phyloP scores from a whole-genome alignment of 2,888 invertebrate species.

The Euproctis similis region DNA sequence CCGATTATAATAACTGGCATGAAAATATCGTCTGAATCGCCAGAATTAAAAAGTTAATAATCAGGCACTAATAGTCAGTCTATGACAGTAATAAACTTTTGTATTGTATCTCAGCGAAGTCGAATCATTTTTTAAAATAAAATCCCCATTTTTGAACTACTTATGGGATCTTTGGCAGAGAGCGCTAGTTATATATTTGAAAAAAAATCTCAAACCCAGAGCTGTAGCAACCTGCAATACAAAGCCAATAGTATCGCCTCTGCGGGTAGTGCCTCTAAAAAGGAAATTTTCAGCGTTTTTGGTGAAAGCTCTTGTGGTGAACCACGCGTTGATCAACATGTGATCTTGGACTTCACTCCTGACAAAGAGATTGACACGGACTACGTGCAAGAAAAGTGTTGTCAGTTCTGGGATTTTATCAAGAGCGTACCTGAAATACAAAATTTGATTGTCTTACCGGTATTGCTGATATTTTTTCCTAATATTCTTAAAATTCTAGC shows the following conservation, averaged over 20 bases:
- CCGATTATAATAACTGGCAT: no score
- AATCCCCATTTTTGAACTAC: not conserved
- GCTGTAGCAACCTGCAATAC: no score
- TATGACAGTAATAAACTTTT: no score
- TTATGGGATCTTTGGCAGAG: not conserved
- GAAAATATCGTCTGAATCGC: no score
- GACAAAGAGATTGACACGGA: constrained; percentile 27
- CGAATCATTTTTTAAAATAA: no score
- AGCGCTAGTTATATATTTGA: not conserved
- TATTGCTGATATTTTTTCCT: no score
- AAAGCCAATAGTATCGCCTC: no score
- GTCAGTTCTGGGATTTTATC: constrained; percentile 34
- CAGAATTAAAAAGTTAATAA: no score
- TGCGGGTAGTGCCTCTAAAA: not conserved
- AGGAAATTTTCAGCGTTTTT: not conserved
- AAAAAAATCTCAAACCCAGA: not conserved
- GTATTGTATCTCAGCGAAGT: no score
- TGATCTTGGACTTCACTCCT: constrained; percentile 22
- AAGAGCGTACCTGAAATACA: constrained; percentile 21
- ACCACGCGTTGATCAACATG: constrained; percentile 4
- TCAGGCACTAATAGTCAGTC: no score
- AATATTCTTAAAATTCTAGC: no score
- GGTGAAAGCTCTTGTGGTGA: constrained; percentile 19
- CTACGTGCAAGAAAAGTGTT: constrained; percentile 26
- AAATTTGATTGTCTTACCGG: constrained; percentile 25